Base-by-base conservation (phyloP, 2,888 invertebrate genomes). In the Tenthredo notha region DNA sequence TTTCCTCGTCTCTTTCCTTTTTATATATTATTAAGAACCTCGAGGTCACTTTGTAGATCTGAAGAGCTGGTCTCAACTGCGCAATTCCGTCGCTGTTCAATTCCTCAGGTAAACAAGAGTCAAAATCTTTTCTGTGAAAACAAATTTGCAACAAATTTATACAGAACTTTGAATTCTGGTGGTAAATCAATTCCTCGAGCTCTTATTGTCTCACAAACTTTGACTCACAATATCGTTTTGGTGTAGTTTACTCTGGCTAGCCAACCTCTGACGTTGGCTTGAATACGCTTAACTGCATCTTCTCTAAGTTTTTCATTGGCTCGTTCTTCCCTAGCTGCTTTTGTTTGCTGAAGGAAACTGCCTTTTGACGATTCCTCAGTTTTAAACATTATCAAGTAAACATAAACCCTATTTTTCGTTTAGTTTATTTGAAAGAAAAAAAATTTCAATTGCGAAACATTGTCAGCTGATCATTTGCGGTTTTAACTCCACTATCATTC, bases 271-370 rank as follows among this genome's bases (percentile, higher is more conserved):
- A 97, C 93, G 84, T 94, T 93, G n/a, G 97, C 95, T 93, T 98
- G 98, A 87, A 98, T 96, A 88, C 95, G 94, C 54, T 96, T 94
- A 65, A 96, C 96, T 50, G 98, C 97, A 88, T 94, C 94, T 90
- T 98, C 98, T 86, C 96, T 95, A 87, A 96, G 96, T 92, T 98
- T 97, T 91, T 98, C 98, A 84, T 96, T 94, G 0, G 98, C 98
- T 85, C 98, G 95, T 93, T 98, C 98, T 92, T 98, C 97, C 86
- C 98, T 95, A 18, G 98, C 98, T 43, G 97, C 97, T 94, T 98
- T 98, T 5, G 98, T 97, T 92, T 98, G 97, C 93, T 98, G 98
- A 91, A 98, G 95, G 93, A 98, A 98, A 89, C 95, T 95, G 89
- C 96, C 96, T 93, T 97, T 97, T 89, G 96, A 95, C 54, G 95